Percentiles rank a stretch among this genome's conserved stretches.
Conservation (phyloP, 2,113 vertebrate genomes). For the Telmatochromis sp. region DNA sequence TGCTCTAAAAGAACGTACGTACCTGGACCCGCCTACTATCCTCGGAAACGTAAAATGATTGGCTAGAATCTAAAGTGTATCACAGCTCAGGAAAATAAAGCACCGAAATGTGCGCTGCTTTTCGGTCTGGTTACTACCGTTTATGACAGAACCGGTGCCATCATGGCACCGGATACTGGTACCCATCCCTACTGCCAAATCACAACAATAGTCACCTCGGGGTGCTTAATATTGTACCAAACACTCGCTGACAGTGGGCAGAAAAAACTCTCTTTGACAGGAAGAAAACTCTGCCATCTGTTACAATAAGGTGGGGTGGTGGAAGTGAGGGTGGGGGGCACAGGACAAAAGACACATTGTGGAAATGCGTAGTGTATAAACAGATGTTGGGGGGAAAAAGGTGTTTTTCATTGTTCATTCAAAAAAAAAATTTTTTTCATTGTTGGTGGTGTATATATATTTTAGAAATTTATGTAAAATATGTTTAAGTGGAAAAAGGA, state of each 20-base stretch:
- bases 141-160: too few species aligned
- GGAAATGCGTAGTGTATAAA: background rate
- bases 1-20: too few species aligned
- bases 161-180: too few species aligned
- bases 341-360: background rate
- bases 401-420: background rate
- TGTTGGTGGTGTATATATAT: background rate
- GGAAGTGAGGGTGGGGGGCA: background rate
- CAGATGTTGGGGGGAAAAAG: rapidly evolving
- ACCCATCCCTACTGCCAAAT: background rate
- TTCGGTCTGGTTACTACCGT: rapidly evolving
- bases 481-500: background rate
- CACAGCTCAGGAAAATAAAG: rapidly evolving
- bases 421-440: rapidly evolving
- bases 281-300: background rate
- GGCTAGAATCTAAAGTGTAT: too few species aligned
- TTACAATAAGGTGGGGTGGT: background rate
- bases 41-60: too few species aligned
- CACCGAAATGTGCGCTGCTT: too few species aligned
- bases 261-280: background rate
- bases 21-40: too few species aligned
- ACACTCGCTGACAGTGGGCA: background rate
- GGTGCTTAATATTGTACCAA: background rate
- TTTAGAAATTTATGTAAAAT: background rate
- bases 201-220: background rate